Evolutionary conservation across 2,113 vertebrate species (phyloP).

Genomic region (Okapia johnstoni): DNA sequence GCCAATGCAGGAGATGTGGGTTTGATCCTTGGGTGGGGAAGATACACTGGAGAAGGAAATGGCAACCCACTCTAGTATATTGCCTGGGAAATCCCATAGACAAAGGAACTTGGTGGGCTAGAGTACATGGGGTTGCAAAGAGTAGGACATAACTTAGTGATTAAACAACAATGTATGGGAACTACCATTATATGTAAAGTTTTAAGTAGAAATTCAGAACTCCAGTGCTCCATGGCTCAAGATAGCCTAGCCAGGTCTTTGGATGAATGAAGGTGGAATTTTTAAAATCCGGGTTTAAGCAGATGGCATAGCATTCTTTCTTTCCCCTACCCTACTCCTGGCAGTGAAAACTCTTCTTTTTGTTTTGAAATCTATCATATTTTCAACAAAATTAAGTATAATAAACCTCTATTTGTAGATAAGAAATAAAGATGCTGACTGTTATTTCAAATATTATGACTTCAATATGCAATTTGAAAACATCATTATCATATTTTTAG

Average conservation of each 20-base stretch:
- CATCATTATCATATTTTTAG: neutral
- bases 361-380: neutral
- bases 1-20: neutral
- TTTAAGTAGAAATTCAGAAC: neutral
- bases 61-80: neutral
- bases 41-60: neutral
- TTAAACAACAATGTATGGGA: neutral
- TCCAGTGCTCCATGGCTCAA: neutral
- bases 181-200: neutral
- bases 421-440: neutral
- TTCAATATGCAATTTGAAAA: constrained; percentile 13
- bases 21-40: neutral
- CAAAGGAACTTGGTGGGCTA: neutral
- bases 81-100: neutral
- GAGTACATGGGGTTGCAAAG: neutral
- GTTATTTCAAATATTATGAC: constrained; percentile 24
- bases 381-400: neutral
- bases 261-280: neutral
- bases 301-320: neutral
- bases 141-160: neutral
- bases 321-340: too few relatives aligned
- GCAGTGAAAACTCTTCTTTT: neutral
- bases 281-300: neutral
- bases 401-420: neutral
- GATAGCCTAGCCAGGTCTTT: neutral